A percentile compares a stretch with the other conserved stretches of the same genome.
These are phyloP conservation scores for Dynastes tityus DNA, from an alignment of 2,888 invertebrate genomes.

Conservation along the genomic window DNA sequence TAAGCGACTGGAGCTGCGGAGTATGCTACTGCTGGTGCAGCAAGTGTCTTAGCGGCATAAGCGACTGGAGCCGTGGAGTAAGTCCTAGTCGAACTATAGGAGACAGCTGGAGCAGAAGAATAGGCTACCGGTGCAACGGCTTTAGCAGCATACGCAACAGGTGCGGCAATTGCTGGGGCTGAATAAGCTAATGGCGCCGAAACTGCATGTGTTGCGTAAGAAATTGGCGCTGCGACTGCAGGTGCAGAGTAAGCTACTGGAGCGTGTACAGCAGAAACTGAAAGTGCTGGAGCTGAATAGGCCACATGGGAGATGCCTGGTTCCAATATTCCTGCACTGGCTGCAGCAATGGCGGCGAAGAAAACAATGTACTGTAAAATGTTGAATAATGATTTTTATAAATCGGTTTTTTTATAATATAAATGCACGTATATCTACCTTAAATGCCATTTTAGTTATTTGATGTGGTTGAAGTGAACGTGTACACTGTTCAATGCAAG, in stretches of 20 bases:
- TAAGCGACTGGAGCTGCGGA: constrained; percentile 31
- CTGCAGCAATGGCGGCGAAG: constrained; percentile 53
- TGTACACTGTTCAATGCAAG: background rate
- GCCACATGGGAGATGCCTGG: constrained; percentile 14
- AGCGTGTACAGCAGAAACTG: constrained; percentile 40
- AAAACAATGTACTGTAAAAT: constrained; percentile 53
- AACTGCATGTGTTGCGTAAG: constrained; percentile 38
- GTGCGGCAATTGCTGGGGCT: constrained; percentile 49
- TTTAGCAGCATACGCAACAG: constrained; percentile 50
- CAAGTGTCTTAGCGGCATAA: constrained; percentile 38
- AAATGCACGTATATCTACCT: constrained; percentile 6
- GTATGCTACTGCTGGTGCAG: constrained; percentile 39
- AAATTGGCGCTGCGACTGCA: constrained; percentile 20
- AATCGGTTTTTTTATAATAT: background rate
- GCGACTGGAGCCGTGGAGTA: constrained; percentile 47
- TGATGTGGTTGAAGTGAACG: background rate
- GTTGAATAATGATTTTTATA: background rate
- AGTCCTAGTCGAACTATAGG: constrained; percentile 49
- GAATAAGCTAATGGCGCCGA: constrained; percentile 49
- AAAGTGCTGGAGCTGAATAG: constrained; percentile 28
- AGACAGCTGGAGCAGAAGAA: constrained; percentile 47
- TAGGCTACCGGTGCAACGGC: constrained; percentile 50
- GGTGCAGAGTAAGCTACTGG: constrained; percentile 45
- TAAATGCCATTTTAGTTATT: constrained; percentile 20
- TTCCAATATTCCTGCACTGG: constrained; percentile 52